These are phyloP conservation scores for Eupithecia dodoneata DNA, from an alignment of 2,888 invertebrate genomes.

Conservation along the genomic window DNA sequence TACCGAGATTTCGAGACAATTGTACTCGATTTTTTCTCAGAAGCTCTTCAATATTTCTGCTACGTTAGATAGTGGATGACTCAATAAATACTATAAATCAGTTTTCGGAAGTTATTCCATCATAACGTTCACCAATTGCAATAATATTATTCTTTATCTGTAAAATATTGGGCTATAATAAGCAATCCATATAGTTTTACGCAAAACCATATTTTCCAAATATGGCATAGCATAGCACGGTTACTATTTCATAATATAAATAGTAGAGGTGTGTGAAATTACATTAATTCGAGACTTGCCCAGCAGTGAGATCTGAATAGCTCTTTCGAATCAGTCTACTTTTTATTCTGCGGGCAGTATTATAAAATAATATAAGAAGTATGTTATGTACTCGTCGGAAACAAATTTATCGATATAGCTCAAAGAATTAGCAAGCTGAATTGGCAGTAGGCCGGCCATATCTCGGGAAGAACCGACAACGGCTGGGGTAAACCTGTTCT, in stretches of 20 bases:
- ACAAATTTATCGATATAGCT: too few relatives aligned
- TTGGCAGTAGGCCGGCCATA: too few relatives aligned
- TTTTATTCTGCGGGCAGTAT: not conserved
- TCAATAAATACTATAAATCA: constrained; percentile 30
- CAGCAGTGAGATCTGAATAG: not conserved
- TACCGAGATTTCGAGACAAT: not conserved
- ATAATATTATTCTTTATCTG: constrained; percentile 48
- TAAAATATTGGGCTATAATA: constrained; percentile 30
- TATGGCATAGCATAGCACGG: not conserved
- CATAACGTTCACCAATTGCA: constrained; percentile 38
- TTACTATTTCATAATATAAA: not conserved
- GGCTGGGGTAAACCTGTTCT: too few relatives aligned
- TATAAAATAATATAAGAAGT: not conserved
- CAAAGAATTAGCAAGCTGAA: too few relatives aligned
- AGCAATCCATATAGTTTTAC: constrained; percentile 5
- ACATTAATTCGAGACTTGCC: not conserved
- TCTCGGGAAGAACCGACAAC: too few relatives aligned
- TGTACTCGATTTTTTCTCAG: not conserved
- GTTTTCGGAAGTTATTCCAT: constrained; percentile 35
- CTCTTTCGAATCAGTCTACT: not conserved
- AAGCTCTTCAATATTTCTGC: not conserved
- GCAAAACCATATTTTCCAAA: constrained; percentile 2
- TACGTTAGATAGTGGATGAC: constrained; percentile 9
- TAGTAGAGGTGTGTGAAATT: not conserved
- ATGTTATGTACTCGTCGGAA: not conserved